Conservation (phyloP, 2,113 vertebrate genomes). For the Oriolus oriolus region DNA sequence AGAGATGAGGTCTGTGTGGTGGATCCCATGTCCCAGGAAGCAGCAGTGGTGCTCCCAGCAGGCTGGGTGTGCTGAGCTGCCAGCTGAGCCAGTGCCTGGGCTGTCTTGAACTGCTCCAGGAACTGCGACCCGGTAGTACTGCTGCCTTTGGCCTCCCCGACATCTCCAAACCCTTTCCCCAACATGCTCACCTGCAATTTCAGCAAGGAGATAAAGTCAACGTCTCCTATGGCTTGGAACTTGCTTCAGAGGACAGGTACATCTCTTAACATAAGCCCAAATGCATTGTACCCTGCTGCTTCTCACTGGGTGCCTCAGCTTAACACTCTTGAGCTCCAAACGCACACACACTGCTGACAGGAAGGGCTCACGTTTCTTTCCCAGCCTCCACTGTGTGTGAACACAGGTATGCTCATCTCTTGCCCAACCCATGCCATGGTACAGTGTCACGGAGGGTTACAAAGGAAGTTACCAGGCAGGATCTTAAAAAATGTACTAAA, state of each 20-base stretch:
- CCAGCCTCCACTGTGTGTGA: fast-evolving
- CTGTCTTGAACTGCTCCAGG: constrained; percentile 97
- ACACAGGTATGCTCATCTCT: background rate
- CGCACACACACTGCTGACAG: background rate
- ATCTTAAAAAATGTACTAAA: background rate
- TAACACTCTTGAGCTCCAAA: background rate
- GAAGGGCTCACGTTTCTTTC: background rate
- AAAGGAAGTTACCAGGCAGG: background rate
- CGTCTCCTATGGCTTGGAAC: fast-evolving
- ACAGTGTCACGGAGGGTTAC: background rate
- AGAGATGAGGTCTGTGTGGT: constrained; percentile 78
- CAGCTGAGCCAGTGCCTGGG: constrained; percentile 92
- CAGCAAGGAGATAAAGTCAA: background rate
- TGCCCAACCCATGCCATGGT: background rate
- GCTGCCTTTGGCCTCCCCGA: constrained; percentile 85
- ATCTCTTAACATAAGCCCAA: background rate
- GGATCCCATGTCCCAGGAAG: constrained; percentile 86
- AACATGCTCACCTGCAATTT: constrained; percentile 90
- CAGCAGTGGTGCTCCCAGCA: constrained; percentile 63
- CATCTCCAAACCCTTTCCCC: constrained; percentile 91
- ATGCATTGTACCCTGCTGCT: background rate
- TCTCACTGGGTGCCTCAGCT: background rate
- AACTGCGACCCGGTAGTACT: constrained; percentile 93
- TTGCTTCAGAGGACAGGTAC: background rate
- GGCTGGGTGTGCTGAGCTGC: constrained; percentile 90